Evolutionary conservation across 2,888 invertebrate genomes (phyloP).

Genomic region (Tupiocoris notatus): DNA sequence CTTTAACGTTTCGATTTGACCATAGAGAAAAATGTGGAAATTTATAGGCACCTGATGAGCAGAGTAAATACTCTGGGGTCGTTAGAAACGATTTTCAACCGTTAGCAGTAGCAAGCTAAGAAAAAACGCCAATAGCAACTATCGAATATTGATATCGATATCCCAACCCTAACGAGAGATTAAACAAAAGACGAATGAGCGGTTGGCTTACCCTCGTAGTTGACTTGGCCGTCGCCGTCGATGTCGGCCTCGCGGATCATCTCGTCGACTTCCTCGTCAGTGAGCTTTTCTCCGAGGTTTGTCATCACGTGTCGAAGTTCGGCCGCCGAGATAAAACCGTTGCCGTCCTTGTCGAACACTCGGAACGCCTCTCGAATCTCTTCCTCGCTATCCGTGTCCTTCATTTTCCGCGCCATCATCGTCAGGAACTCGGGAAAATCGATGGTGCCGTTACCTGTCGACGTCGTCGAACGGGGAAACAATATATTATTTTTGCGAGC

Average conservation of each 20-base stretch:
- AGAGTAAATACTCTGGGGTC: too few relatives aligned
- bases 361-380: constrained; percentile 99
- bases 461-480: not conserved
- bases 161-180: too few relatives aligned
- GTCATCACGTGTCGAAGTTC: constrained; percentile 99
- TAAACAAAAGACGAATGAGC: too few relatives aligned
- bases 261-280: constrained; percentile 98
- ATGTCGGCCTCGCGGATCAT: constrained; percentile 99
- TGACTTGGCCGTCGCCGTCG: constrained; percentile 98
- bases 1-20: too few relatives aligned
- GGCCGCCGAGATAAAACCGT: constrained; percentile 97
- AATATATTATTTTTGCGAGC: not conserved
- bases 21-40: too few relatives aligned
- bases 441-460: constrained; percentile 94
- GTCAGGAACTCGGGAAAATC: constrained; percentile 99
- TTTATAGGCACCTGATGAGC: too few relatives aligned
- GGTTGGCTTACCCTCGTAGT: constrained; percentile 78
- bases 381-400: constrained; percentile 99
- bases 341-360: constrained; percentile 99
- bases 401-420: constrained; percentile 99
- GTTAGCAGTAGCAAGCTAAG: too few relatives aligned
- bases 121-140: too few relatives aligned
- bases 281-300: constrained; percentile 98
- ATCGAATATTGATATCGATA: too few relatives aligned
- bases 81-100: too few relatives aligned